Percentiles rank a stretch among this genome's conserved stretches.
Evolutionary conservation across 2,888 invertebrate species (phyloP).

Genomic region (Yponomeuta malinellus): DNA sequence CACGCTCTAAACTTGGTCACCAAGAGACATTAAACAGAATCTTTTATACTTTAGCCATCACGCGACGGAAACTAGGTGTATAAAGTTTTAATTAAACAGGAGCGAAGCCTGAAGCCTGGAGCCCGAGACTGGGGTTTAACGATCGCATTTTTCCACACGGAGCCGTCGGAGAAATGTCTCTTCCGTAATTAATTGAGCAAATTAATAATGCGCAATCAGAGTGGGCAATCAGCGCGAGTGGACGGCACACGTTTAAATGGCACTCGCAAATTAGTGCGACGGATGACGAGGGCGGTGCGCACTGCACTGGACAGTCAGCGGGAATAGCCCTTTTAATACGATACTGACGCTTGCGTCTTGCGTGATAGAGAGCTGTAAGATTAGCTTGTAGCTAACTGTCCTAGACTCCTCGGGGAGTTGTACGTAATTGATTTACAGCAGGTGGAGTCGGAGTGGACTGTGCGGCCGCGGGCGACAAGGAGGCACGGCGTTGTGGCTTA

Average conservation of each 20-base stretch:
- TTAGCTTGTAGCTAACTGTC: too few relatives aligned
- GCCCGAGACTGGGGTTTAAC: slow-evolving; percentile 49
- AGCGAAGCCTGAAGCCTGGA: slow-evolving; percentile 22
- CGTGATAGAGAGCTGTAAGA: too few relatives aligned
- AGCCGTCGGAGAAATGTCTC: slow-evolving; percentile 52
- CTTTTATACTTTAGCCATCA: slow-evolving; percentile 2
- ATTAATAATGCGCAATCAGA: slow-evolving; percentile 16
- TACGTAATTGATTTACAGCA: slow-evolving; percentile 51
- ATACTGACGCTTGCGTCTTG: too few relatives aligned
- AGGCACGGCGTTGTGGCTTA: background rate
- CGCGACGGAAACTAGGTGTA: background rate
- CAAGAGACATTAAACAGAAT: slow-evolving; percentile 2
- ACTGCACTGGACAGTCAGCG: too few relatives aligned
- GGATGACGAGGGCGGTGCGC: background rate
- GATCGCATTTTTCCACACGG: slow-evolving; percentile 64
- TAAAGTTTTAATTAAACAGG: slow-evolving; percentile 58
- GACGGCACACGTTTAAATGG: slow-evolving; percentile 14
- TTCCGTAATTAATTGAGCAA: slow-evolving; percentile 54
- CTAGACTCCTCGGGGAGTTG: slow-evolving; percentile 33
- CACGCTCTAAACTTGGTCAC: background rate
- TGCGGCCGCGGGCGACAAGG: background rate
- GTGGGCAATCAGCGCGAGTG: background rate
- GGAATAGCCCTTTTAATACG: too few relatives aligned
- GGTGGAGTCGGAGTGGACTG: slow-evolving; percentile 28
- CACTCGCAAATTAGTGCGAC: slow-evolving; percentile 1